Evolutionary conservation across 1,140 invertebrate species (phyloP).

Genomic region (Drosophila repletoides): DNA sequence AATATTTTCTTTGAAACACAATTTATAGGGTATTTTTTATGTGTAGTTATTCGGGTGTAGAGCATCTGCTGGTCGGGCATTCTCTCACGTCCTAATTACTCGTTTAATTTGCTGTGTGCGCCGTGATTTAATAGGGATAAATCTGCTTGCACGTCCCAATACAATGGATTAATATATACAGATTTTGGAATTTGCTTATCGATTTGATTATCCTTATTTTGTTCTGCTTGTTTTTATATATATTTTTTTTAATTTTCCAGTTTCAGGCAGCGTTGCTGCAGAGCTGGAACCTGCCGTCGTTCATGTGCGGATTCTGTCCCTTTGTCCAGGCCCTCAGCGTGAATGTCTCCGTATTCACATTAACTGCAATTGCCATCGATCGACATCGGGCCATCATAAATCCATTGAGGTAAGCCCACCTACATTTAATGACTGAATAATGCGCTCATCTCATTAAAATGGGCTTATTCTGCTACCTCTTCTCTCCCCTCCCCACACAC

Average conservation of each 20-base stretch:
- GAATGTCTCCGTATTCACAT: conserved; percentile 91
- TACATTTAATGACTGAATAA: conserved; percentile 4
- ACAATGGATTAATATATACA: too few species aligned
- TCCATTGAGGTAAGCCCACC: conserved; percentile 86
- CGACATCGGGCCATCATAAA: conserved; percentile 88
- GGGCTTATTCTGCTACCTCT: conserved; percentile 1
- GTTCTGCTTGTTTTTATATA: background rate
- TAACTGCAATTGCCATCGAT: conserved; percentile 91
- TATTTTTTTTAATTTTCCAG: conserved; percentile 79
- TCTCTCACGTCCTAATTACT: too few species aligned
- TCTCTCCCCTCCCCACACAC: background rate
- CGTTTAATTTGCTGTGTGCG: too few species aligned
- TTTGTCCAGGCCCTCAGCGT: conserved; percentile 91
- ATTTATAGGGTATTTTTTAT: too few species aligned
- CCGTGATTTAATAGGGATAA: background rate
- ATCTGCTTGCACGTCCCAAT: too few species aligned
- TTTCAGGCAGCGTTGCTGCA: conserved; percentile 92
- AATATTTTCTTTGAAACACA: too few species aligned
- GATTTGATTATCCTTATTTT: background rate
- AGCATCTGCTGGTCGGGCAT: too few species aligned
- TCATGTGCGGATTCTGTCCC: conserved; percentile 92
- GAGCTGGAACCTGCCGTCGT: conserved; percentile 90
- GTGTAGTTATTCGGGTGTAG: too few species aligned
- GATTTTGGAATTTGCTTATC: background rate
- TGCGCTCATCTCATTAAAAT: conserved; percentile 10